These are phyloP conservation scores for Onthophagus sagittarius DNA, from an alignment of 2,888 invertebrate genomes.

Conservation along the genomic window DNA sequence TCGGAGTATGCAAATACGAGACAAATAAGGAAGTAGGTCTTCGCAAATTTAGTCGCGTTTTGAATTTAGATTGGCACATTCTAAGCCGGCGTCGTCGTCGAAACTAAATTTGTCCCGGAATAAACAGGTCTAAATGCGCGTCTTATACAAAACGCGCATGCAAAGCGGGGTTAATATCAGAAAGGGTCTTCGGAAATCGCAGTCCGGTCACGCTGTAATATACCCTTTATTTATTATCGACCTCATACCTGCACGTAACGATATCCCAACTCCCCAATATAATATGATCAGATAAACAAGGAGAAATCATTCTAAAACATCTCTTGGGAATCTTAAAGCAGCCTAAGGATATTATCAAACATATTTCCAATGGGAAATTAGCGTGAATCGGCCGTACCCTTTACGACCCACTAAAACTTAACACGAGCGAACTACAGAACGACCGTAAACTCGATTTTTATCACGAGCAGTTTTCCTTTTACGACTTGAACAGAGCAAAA, in stretches of 20 bases:
- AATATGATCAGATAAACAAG: not conserved
- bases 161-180: slow-evolving; percentile 28
- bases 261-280: not conserved
- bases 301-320: not conserved
- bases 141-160: slow-evolving; percentile 26
- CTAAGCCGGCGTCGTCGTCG: not conserved
- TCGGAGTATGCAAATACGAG: slow-evolving; percentile 3
- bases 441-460: slow-evolving; percentile 10
- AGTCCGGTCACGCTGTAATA: slow-evolving; percentile 39
- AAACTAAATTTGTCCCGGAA: slow-evolving; percentile 12
- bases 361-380: slow-evolving; percentile 1
- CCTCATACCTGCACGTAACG: slow-evolving; percentile 33
- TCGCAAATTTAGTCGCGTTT: slow-evolving; percentile 2
- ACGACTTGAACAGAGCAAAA: not conserved
- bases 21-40: slow-evolving; percentile 1
- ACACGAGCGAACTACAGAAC: not conserved
- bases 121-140: slow-evolving; percentile 9
- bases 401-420: slow-evolving; percentile 7
- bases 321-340: not conserved
- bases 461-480: not conserved
- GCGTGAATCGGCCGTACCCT: not conserved
- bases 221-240: slow-evolving; percentile 40
- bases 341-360: not conserved
- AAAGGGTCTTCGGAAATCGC: slow-evolving; percentile 18
- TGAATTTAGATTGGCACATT: slow-evolving; percentile 8